Evolutionary conservation across 53 echinoderm and acorn worm species (phyloP).

Genomic region (Stichopus horrens): DNA sequence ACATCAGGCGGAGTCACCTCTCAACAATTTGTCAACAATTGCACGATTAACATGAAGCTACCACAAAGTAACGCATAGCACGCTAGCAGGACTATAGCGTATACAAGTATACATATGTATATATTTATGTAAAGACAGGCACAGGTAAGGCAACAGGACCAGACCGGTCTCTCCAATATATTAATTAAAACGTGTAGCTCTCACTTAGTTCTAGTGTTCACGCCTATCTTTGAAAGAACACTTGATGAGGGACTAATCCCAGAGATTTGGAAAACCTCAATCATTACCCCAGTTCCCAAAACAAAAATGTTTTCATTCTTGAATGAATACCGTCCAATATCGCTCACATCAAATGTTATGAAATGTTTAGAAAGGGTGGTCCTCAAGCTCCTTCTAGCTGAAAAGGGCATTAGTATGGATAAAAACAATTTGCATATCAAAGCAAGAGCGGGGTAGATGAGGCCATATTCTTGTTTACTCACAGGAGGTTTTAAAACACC

Average conservation of each 20-base stretch:
- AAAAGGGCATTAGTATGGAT: slow-evolving; percentile 20
- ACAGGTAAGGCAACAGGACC: slow-evolving; percentile 17
- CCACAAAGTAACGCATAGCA: too few species aligned
- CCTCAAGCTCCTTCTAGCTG: slow-evolving; percentile 29
- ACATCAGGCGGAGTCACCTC: too few species aligned
- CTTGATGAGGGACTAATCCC: slow-evolving; percentile 10
- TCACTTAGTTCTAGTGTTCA: not conserved
- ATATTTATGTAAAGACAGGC: too few species aligned
- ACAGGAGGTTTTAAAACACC: slow-evolving; percentile 29
- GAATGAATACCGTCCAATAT: slow-evolving; percentile 21
- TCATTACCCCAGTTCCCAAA: slow-evolving; percentile 40
- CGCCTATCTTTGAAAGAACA: slow-evolving; percentile 12
- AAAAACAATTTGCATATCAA: slow-evolving; percentile 38
- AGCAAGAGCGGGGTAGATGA: slow-evolving; percentile 33
- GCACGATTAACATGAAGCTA: too few species aligned
- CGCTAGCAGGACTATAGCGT: too few species aligned
- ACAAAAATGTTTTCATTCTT: not conserved
- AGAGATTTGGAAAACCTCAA: not conserved
- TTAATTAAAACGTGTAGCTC: slow-evolving; percentile 13
- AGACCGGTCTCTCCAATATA: not conserved
- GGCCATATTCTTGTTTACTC: slow-evolving; percentile 6
- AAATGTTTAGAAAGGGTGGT: slow-evolving; percentile 28
- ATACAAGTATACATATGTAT: too few species aligned
- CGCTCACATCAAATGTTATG: not conserved
- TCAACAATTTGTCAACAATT: too few species aligned